Evolutionary conservation across 2,888 invertebrate genomes (phyloP).

Genomic region (Tinea trinotella): DNA sequence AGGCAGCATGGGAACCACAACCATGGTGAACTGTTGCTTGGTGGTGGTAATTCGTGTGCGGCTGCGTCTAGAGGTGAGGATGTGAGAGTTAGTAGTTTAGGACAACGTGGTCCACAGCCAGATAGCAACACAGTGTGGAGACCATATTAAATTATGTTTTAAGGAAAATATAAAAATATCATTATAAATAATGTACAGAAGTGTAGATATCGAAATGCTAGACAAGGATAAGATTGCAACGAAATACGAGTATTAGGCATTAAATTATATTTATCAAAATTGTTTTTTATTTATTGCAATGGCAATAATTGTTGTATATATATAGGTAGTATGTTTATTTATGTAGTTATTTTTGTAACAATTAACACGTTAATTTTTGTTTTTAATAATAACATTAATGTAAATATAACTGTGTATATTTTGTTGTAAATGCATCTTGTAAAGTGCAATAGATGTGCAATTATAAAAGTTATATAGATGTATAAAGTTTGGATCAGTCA

Average conservation of each 20-base stretch:
- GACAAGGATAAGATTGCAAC: background rate
- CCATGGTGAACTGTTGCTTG: slow-evolving; percentile 61
- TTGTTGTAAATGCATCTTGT: slow-evolving; percentile 70
- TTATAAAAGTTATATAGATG: slow-evolving; percentile 65
- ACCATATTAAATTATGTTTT: slow-evolving; percentile 73
- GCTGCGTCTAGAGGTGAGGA: slow-evolving; percentile 72
- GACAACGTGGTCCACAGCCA: slow-evolving; percentile 74
- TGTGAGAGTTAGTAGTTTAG: slow-evolving; percentile 68
- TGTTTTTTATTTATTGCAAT: background rate
- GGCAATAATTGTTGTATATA: background rate
- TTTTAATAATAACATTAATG: slow-evolving; percentile 27
- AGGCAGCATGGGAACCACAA: slow-evolving; percentile 58
- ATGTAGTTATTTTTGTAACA: too few species aligned
- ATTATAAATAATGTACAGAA: background rate
- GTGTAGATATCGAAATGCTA: background rate
- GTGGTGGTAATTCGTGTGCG: slow-evolving; percentile 72
- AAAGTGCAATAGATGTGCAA: slow-evolving; percentile 70
- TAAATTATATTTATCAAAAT: background rate
- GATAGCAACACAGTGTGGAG: slow-evolving; percentile 82
- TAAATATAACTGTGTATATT: slow-evolving; percentile 63
- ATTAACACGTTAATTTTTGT: slow-evolving; percentile 5
- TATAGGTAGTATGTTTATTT: slow-evolving; percentile 26
- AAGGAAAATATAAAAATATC: background rate
- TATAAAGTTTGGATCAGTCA: too few species aligned
- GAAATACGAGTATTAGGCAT: background rate